Percentiles rank a stretch among this genome's conserved stretches.
Evolutionary conservation across 2,113 vertebrate species (phyloP).

Genomic region (Elephantulus edwardii): DNA sequence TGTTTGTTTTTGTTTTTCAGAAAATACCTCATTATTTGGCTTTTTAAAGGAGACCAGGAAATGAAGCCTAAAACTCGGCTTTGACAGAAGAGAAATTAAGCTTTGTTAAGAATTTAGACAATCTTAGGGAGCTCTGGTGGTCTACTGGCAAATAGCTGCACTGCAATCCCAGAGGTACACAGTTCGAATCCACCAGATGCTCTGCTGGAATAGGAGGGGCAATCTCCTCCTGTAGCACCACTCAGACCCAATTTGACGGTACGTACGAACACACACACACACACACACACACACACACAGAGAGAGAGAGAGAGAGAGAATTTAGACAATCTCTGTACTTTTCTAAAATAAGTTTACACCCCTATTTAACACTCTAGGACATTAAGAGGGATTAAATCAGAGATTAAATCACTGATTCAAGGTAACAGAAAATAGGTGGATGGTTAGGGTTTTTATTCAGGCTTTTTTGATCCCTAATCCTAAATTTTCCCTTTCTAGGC

Average conservation of each 20-base stretch:
- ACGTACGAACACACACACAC: too few species aligned
- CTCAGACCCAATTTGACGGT: too few species aligned
- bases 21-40: not conserved
- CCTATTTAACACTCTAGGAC: not conserved
- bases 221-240: too few species aligned
- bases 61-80: not conserved
- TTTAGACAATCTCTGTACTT: accelerated
- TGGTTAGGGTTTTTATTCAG: not conserved
- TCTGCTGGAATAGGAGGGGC: too few species aligned
- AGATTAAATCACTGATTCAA: not conserved
- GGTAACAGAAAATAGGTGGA: not conserved
- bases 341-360: too few species aligned
- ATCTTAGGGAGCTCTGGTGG: too few species aligned
- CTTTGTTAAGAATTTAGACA: not conserved
- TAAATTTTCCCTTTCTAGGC: not conserved
- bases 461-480: not conserved
- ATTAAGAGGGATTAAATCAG: not conserved
- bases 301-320: too few species aligned
- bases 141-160: too few species aligned
- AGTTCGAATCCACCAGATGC: too few species aligned
- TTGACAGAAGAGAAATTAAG: not conserved
- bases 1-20: too few species aligned
- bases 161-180: too few species aligned
- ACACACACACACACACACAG: too few species aligned
- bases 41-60: not conserved